phyloP scores from a whole-genome alignment of 2,797 vertebrate species.

The Apogon hyalosoma region DNA sequence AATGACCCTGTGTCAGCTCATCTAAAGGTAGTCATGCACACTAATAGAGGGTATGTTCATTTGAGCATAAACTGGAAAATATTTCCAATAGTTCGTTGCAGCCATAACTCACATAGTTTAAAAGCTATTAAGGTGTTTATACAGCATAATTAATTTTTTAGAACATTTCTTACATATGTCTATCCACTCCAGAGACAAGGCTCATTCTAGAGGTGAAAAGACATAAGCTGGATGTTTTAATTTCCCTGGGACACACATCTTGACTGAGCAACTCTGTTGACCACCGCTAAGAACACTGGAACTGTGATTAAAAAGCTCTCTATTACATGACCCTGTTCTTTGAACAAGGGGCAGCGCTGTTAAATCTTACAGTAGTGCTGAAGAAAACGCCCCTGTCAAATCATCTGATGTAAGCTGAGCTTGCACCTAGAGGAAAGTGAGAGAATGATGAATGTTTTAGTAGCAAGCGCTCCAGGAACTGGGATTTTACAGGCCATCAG shows the following conservation, averaged over 20 bases:
- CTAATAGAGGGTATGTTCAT: slow-evolving; percentile 34
- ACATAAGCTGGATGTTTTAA: slow-evolving; percentile 35
- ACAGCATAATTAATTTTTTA: too few species aligned
- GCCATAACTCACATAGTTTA: slow-evolving; percentile 6
- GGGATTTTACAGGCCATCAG: slow-evolving; percentile 72
- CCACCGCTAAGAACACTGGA: slow-evolving; percentile 40
- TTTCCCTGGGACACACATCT: slow-evolving; percentile 5
- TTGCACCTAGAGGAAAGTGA: slow-evolving; percentile 55
- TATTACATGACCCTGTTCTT: slow-evolving; percentile 24
- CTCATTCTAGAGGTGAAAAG: slow-evolving; percentile 14
- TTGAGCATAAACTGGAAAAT: slow-evolving; percentile 1
- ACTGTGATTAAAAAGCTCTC: slow-evolving; percentile 51
- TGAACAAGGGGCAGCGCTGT: slow-evolving; percentile 30
- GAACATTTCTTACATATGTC: slow-evolving; percentile 2
- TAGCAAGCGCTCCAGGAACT: slow-evolving; percentile 57
- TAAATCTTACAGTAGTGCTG: slow-evolving; percentile 48
- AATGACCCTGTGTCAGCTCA: slow-evolving; percentile 32
- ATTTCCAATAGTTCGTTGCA: slow-evolving; percentile 1
- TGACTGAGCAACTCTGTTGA: slow-evolving; percentile 42
- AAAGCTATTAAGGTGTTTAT: background rate
- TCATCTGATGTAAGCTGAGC: slow-evolving; percentile 60
- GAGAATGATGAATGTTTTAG: slow-evolving; percentile 75
- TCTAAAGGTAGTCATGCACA: slow-evolving; percentile 27
- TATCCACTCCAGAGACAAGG: slow-evolving; percentile 32
- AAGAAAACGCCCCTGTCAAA: slow-evolving; percentile 64